phyloP scores from a whole-genome alignment of 1,140 invertebrate genomes.

The Drosophila varians region DNA sequence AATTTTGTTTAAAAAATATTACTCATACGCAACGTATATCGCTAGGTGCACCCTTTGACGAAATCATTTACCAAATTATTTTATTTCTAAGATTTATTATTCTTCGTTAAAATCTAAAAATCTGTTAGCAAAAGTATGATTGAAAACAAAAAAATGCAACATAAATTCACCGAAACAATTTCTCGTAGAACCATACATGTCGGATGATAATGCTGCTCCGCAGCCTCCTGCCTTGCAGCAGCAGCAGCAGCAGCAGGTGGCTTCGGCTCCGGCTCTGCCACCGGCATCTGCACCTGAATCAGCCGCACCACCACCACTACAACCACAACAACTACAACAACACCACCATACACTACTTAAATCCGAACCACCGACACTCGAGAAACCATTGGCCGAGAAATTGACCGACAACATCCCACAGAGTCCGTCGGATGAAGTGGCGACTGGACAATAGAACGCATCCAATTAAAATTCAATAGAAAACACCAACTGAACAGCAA shows the following conservation, averaged over 20 bases:
- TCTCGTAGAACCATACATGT: conserved; percentile 77
- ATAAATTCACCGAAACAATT: conserved; percentile 58
- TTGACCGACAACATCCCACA: conserved; percentile 69
- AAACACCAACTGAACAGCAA: conserved; percentile 29
- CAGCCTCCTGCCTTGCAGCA: conserved; percentile 65
- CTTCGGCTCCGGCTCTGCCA: conserved; percentile 29
- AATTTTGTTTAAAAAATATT: conserved; percentile 22
- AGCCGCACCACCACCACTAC: conserved; percentile 53
- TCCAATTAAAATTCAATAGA: conserved; percentile 23
- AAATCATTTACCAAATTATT: conserved; percentile 34
- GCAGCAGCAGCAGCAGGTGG: conserved; percentile 55
- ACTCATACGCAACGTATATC: conserved; percentile 54
- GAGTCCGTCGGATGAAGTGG: conserved; percentile 73
- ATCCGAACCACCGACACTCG: conserved; percentile 76
- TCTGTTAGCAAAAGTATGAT: conserved; percentile 40
- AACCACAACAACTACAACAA: conserved; percentile 55
- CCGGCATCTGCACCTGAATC: conserved; percentile 53
- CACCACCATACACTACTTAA: conserved; percentile 67
- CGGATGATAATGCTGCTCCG: conserved; percentile 67
- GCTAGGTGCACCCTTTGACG: conserved; percentile 68
- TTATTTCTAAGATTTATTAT: conserved; percentile 3
- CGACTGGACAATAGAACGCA: conserved; percentile 68
- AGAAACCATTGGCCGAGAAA: conserved; percentile 79
- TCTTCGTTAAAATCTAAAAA: conserved; percentile 24
- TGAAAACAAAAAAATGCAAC: conserved; percentile 28